phyloP scores from a whole-genome alignment of 2,888 invertebrate species.

The Leptura quadrifasciata region DNA sequence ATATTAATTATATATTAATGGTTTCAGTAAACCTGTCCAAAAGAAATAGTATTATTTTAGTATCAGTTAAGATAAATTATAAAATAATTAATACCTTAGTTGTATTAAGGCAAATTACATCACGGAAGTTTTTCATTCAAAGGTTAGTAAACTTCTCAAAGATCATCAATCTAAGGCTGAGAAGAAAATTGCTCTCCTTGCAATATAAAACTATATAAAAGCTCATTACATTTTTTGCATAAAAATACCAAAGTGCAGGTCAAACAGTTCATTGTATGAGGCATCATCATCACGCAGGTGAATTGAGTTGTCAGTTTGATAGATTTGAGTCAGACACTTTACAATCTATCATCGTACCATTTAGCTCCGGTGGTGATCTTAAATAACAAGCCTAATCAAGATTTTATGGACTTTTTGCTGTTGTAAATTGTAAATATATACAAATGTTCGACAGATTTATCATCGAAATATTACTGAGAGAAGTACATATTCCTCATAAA shows the following conservation, averaged over 20 bases:
- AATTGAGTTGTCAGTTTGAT: slow-evolving; percentile 64
- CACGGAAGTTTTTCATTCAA: not conserved
- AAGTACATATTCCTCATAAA: no score
- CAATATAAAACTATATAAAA: slow-evolving; percentile 21
- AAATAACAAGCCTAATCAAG: slow-evolving; percentile 6
- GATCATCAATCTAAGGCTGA: slow-evolving; percentile 15
- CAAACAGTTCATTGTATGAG: slow-evolving; percentile 55
- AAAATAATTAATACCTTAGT: slow-evolving; percentile 7
- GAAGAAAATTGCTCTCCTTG: slow-evolving; percentile 24
- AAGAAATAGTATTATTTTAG: not conserved
- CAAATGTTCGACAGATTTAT: no score
- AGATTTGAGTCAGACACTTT: slow-evolving; percentile 58
- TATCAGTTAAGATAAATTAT: not conserved
- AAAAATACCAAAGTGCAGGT: slow-evolving; percentile 54
- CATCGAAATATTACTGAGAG: no score
- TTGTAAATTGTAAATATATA: not conserved
- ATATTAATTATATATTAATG: not conserved
- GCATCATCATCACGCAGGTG: slow-evolving; percentile 57
- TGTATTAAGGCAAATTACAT: slow-evolving; percentile 12
- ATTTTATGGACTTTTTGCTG: not conserved
- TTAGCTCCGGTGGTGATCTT: slow-evolving; percentile 25
- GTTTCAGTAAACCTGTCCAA: slow-evolving; percentile 1
- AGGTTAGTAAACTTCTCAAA: slow-evolving; percentile 8
- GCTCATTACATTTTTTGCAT: slow-evolving; percentile 29
- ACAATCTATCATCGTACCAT: slow-evolving; percentile 59